A percentile compares a stretch with the other conserved stretches of the same genome.
phyloP scores from a whole-genome alignment of 1,140 invertebrate genomes.

The Pogonomyrmex barbatus region DNA sequence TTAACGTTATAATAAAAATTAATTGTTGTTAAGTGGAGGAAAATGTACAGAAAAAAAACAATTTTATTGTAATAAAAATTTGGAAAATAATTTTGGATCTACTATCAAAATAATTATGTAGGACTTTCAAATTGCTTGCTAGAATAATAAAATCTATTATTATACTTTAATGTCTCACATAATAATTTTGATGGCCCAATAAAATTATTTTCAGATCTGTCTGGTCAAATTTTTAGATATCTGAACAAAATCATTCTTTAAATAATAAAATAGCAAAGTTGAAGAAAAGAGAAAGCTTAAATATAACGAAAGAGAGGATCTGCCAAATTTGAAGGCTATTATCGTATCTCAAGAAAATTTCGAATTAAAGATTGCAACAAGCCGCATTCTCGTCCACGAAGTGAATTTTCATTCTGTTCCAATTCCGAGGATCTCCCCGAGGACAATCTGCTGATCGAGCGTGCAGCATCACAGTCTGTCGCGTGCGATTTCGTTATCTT shows the following conservation, averaged over 20 bases:
- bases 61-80: too few species aligned
- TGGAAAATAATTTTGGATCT: too few species aligned
- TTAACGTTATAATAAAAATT: background rate
- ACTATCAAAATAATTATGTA: too few species aligned
- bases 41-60: background rate
- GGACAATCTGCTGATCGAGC: background rate
- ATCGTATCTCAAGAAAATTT: background rate
- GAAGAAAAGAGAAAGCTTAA: background rate
- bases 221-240: too few species aligned
- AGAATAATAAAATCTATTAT: too few species aligned
- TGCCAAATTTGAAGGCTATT: background rate
- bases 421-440: background rate
- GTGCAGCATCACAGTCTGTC: constrained; percentile 8
- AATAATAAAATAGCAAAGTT: background rate
- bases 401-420: background rate
- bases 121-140: too few species aligned
- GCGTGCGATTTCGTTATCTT: constrained; percentile 13
- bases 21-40: background rate
- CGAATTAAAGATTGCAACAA: background rate
- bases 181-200: too few species aligned
- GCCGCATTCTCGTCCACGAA: background rate
- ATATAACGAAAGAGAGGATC: background rate
- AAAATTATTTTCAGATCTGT: too few species aligned
- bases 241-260: too few species aligned
- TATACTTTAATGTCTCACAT: too few species aligned